Percentiles rank a stretch among this genome's conserved stretches.
Conservation (phyloP, 1,140 invertebrate genomes). For the Cepaea nemoralis region DNA sequence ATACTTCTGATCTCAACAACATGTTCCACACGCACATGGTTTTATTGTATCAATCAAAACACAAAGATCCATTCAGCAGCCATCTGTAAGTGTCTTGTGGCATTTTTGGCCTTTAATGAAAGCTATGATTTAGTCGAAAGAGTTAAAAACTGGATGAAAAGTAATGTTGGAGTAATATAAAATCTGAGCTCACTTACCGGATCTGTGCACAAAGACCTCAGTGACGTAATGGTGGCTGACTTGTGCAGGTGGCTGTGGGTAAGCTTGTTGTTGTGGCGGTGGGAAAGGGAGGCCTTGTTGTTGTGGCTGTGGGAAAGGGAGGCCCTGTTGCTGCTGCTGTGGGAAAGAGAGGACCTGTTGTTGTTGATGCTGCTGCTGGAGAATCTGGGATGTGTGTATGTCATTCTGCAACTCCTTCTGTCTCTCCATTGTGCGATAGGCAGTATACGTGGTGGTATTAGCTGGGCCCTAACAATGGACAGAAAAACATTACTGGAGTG, state of each 20-base stretch:
- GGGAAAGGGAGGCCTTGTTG: constrained; percentile 5
- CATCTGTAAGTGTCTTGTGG: too few species aligned
- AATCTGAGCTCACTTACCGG: constrained; percentile 37
- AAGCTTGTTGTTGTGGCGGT: constrained; percentile 20
- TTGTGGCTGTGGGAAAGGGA: constrained; percentile 44
- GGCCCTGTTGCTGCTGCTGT: constrained; percentile 39
- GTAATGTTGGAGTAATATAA: too few species aligned
- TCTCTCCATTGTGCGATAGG: constrained; percentile 52
- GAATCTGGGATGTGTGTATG: constrained; percentile 31
- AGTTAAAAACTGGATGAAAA: too few species aligned
- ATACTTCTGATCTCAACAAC: too few species aligned
- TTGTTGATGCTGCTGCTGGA: constrained; percentile 24
- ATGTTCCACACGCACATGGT: too few species aligned
- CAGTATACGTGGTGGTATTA: constrained; percentile 51
- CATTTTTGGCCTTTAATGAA: too few species aligned
- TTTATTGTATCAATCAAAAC: too few species aligned
- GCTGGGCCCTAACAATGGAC: constrained; percentile 22
- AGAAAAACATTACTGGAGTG: constrained; percentile 6
- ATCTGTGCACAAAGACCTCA: constrained; percentile 64
- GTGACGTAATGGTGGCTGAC: constrained; percentile 64
- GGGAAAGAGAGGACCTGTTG: constrained; percentile 33
- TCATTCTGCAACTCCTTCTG: constrained; percentile 45
- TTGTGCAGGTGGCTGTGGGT: constrained; percentile 44
- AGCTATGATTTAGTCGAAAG: too few species aligned
- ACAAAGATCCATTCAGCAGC: too few species aligned